Evolutionary conservation across 2,113 vertebrate species (phyloP), one percentile per base, ranked within the genome.

Genomic region (Psammodynastes pulverulentus): DNA sequence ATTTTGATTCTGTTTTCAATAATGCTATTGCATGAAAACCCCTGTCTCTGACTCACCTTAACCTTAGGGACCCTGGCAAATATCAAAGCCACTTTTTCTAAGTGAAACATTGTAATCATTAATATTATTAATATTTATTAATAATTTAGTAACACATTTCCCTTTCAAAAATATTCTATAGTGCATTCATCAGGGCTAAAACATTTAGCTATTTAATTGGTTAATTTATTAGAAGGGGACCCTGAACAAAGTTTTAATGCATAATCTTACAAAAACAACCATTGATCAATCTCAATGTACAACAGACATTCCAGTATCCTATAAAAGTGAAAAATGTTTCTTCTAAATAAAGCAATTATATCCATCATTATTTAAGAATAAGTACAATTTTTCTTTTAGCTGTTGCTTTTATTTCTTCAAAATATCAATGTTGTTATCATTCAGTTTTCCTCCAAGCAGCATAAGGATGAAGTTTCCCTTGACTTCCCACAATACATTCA

Each of bases 1-100:
- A 19, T 45, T 84, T 84, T 84, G 5, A 84, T 84, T 21, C 5
- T 45, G 39, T 45, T 84, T 84, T 84, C 79, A 39, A 84, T 39
- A 84, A 84, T 45, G 34, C 79, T 45, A 7, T 45, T 84, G 39
- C 21, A 39, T 84, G 39, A 29, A 84, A 84, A 43, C 43, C 39
- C 34, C 39, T 91, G 86, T 94, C 88, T 29, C 58, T 67, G 91
- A 87, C 90, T 92, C 84, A 92, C 45, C 4, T 62, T 95, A 94
- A 96, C 94, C 94, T 92, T 13, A 93, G 45, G 29, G 12, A 43
- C 87, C 48, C 43, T 58, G 3, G 1, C 95, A 96, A 96, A 92
- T 95, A 89, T 92, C 93, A 90, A 92, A 72, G 90, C 54, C 62
- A 90, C 94, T 90, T 13, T 89, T 87, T 39, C 43, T 87, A 95